phyloP scores from a whole-genome alignment of 2,888 invertebrate species.

The Acanthopleura granulata region DNA sequence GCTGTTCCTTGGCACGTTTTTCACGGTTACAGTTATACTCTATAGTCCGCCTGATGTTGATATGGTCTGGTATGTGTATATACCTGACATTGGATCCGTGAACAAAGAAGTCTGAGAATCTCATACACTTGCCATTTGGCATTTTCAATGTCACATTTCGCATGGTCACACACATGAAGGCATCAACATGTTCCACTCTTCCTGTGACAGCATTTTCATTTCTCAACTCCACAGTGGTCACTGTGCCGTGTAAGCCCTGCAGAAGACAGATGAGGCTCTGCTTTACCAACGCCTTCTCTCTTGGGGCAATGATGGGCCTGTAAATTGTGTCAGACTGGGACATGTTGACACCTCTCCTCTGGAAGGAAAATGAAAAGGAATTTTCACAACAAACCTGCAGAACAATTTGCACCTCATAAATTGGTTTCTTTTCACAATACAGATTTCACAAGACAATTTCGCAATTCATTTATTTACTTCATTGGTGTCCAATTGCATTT shows the following conservation, averaged over 20 bases:
- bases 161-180: constrained; percentile 55
- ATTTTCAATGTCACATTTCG: constrained; percentile 44
- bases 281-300: constrained; percentile 45
- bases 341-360: too few species aligned
- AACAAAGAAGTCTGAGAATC: constrained; percentile 52
- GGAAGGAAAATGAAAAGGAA: too few species aligned
- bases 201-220: constrained; percentile 55
- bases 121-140: constrained; percentile 25
- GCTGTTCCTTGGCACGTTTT: not conserved
- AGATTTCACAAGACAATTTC: too few species aligned
- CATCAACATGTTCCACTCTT: constrained; percentile 48
- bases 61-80: constrained; percentile 65
- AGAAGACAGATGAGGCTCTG: constrained; percentile 54
- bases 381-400: too few species aligned
- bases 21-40: constrained; percentile 24
- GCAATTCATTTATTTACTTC: too few species aligned
- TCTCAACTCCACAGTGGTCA: constrained; percentile 56
- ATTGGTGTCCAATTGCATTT: too few species aligned
- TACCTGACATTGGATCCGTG: constrained; percentile 58
- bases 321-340: not conserved
- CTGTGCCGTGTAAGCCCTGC: constrained; percentile 50
- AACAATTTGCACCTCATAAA: too few species aligned
- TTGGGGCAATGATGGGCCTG: constrained; percentile 18
- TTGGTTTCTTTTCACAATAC: too few species aligned
- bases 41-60: constrained; percentile 55